Evolutionary conservation across 2,888 invertebrate genomes (phyloP), one percentile per base, ranked within the genome.

Genomic region (Baronia brevicornis): DNA sequence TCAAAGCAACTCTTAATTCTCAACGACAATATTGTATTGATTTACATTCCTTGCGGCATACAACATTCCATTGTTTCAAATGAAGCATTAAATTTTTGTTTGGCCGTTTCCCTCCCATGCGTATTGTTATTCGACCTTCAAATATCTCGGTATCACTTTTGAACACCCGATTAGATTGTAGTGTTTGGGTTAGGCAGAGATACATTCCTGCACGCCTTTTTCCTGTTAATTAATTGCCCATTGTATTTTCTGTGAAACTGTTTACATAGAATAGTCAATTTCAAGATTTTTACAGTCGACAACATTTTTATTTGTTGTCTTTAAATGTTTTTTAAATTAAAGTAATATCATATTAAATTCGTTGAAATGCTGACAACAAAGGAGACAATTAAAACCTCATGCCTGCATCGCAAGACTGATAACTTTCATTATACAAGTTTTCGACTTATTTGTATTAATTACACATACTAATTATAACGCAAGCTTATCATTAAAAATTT

Each of bases 141-240:
- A 3, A 12, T 23, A 21, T 30, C 12, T 20, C 18, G 20, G 15
- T 29, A 26, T 19, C 11, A 22, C 24, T 13, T 28, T 17, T 33
- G 23, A 33, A 14, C 27, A 14, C 30, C 21, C 18, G 21, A 23
- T 34, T 19, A 7, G 33, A 23, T 24, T 28, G 23, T 23, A 35
- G 26, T 15, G 7, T 31, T 20, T 22, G 28, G 17, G 33, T 30
- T 7, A 23, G 21, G 21, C 7, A 31, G 28, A 33, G 44, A 39
- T 30, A 43, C 60, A 59, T 61, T 54, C 64, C 54, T 38, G 44
- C 59, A 58, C 57, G 58, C 39, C 31, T 38, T 44, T 42, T 60
- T 55, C 53, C 60, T 57, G 57, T 29, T 48, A 33, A 28, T 48
- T 63, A 60, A 65, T 56, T 46, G 51, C 55, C 57, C 40, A 68